Conservation (phyloP, 2,888 invertebrate genomes). For the Morpho achilles region DNA sequence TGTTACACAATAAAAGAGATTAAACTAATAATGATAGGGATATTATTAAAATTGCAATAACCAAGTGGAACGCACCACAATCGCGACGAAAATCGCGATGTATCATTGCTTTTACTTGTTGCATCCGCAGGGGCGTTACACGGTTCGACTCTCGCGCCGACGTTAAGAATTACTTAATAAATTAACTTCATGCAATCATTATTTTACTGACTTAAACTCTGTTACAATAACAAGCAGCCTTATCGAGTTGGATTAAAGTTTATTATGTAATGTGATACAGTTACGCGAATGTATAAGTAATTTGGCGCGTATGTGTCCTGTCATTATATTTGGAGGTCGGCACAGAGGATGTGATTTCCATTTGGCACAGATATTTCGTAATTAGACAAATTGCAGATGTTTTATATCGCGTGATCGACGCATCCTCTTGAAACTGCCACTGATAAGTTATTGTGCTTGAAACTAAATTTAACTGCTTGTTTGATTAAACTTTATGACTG, state of each 20-base stretch:
- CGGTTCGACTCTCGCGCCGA: conserved; percentile 50
- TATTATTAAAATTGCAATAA: neutral
- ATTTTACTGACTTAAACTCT: conserved; percentile 22
- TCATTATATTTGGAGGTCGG: conserved; percentile 61
- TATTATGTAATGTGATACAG: neutral
- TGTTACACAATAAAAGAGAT: no score
- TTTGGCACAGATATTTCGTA: conserved; percentile 44
- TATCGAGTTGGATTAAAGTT: conserved; percentile 1
- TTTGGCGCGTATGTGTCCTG: conserved; percentile 49
- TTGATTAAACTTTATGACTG: conserved; percentile 1
- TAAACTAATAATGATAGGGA: no score
- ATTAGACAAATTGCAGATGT: conserved; percentile 27
- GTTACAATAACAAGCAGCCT: neutral
- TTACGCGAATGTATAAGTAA: conserved; percentile 3
- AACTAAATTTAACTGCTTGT: conserved; percentile 9
- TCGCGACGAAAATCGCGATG: conserved; percentile 65
- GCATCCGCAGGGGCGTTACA: conserved; percentile 63
- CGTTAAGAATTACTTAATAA: conserved; percentile 52
- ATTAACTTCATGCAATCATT: conserved; percentile 33
- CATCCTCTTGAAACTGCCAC: conserved; percentile 15
- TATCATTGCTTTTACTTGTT: conserved; percentile 70
- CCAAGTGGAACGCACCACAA: conserved; percentile 39
- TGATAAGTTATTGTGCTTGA: conserved; percentile 14
- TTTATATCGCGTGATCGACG: conserved; percentile 25
- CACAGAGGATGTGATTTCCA: conserved; percentile 63